Conservation (phyloP, 2,888 invertebrate species). For the Chrysolina oricalcia region DNA sequence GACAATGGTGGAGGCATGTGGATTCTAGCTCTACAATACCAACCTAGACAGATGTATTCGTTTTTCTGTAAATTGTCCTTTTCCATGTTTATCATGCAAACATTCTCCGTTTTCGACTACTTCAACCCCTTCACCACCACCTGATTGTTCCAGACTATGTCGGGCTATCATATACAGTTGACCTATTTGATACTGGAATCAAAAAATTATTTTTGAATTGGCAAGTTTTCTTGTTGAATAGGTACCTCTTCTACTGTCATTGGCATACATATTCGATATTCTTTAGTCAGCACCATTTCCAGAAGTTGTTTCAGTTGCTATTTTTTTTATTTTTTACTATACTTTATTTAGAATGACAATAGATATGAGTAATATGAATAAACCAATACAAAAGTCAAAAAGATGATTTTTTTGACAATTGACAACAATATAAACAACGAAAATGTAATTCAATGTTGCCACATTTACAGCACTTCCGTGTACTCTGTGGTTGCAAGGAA, state of each 20-base stretch:
- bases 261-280: constrained; percentile 95
- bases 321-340: no score
- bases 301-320: not conserved
- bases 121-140: constrained; percentile 92
- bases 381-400: no score
- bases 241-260: constrained; percentile 91
- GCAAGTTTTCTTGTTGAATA: constrained; percentile 40
- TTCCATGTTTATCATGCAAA: constrained; percentile 85
- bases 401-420: no score
- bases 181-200: constrained; percentile 87
- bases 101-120: constrained; percentile 89
- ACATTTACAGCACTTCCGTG: no score
- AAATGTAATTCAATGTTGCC: no score
- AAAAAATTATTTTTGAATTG: constrained; percentile 51
- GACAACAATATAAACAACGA: no score
- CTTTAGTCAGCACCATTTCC: constrained; percentile 88
- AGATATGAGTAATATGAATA: no score
- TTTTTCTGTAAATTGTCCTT: constrained; percentile 93
- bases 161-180: constrained; percentile 96
- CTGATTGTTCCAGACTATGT: constrained; percentile 93
- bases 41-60: constrained; percentile 91
- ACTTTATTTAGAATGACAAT: not conserved
- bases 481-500: no score
- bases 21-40: constrained; percentile 35
- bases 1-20: not conserved